Base-by-base conservation (phyloP, 2,113 vertebrate genomes). In the Lagenorhynchus albirostris region DNA sequence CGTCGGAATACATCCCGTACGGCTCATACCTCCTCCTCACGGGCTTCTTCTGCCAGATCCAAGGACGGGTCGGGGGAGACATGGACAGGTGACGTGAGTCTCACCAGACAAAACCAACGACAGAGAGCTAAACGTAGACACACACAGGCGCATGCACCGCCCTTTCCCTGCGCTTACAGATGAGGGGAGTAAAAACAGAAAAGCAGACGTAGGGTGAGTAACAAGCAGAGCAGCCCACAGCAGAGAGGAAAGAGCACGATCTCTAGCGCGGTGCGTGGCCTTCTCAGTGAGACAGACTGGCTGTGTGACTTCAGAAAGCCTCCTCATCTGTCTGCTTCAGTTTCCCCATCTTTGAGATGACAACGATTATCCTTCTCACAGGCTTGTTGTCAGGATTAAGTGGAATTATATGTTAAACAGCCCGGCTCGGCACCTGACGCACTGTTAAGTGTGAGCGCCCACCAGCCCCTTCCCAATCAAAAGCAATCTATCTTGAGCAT, bases 1-100 rank as follows among this genome's bases (percentile, higher is more conserved):
- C 99, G 0, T 99, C 99, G 0, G 99, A 99, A 97, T 99, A 99
- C 99, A 99, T 99, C 50, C 99, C 99, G 1, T 99, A 99, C 0
- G 99, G 99, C 79, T 99, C 99, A 0, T 99, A 99, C 70, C 99
- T 97, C 95, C 99, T 99, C 88, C 99, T 98, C 98, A 99, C 95
- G 0, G 99, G 99, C 98, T 99, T 99, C 96, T 99, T 99, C 99
- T 99, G 98, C 80, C 73, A 76, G 79, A 31, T 17, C 13, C 73
- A 86, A 55, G 1, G 63, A n/a, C 9, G 68, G 31, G 36, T 26
- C 33, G 21, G 53, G 67, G 91, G 31, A 96, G 71, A 96, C 67
- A 98, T 36, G 38, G 26, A 38, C n/a, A 63, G 58, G 60, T 29
- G 1, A 47, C 33, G 3, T 73, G 79, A 63, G 95, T 94, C 60